Evolutionary conservation across 2,888 invertebrate genomes (phyloP).

Genomic region (Dinocampus coccinellae): DNA sequence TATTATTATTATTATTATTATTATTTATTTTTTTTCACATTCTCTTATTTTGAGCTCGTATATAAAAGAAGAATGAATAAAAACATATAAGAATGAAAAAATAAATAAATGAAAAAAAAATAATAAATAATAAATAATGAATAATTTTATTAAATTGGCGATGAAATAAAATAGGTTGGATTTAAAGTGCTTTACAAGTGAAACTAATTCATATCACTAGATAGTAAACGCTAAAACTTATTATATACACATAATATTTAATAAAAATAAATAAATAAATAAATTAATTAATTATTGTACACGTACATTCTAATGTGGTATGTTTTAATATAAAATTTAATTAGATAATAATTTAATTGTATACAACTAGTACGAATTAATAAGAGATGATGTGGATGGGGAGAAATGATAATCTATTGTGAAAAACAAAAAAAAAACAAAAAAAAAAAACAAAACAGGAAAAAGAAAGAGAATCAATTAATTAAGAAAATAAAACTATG

Average conservation of each 20-base stretch:
- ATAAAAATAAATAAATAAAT: conserved; percentile 18
- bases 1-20: too few species aligned
- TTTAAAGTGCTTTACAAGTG: conserved; percentile 68
- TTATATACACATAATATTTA: conserved; percentile 21
- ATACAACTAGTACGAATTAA: conserved; percentile 24
- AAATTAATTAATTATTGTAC: conserved; percentile 22
- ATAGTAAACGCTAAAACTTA: conserved; percentile 59
- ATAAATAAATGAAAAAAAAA: too few species aligned
- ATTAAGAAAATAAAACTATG: not conserved
- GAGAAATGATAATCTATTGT: not conserved
- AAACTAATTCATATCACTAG: conserved; percentile 68
- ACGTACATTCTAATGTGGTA: conserved; percentile 12
- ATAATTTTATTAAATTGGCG: conserved; percentile 24
- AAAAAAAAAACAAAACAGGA: too few species aligned
- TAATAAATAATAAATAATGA: conserved; percentile 23
- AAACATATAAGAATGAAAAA: too few species aligned
- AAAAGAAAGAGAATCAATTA: too few species aligned
- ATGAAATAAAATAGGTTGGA: conserved; percentile 59
- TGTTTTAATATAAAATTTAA: conserved; percentile 5
- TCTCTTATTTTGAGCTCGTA: not conserved
- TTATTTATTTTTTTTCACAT: not conserved
- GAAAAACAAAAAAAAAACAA: not conserved
- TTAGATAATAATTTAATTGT: not conserved
- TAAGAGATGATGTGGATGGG: not conserved
- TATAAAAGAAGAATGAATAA: conserved; percentile 13